These are phyloP conservation scores for Drosophila melanogaster DNA, from an alignment of 1,140 invertebrate species.

Conservation along the genomic window DNA sequence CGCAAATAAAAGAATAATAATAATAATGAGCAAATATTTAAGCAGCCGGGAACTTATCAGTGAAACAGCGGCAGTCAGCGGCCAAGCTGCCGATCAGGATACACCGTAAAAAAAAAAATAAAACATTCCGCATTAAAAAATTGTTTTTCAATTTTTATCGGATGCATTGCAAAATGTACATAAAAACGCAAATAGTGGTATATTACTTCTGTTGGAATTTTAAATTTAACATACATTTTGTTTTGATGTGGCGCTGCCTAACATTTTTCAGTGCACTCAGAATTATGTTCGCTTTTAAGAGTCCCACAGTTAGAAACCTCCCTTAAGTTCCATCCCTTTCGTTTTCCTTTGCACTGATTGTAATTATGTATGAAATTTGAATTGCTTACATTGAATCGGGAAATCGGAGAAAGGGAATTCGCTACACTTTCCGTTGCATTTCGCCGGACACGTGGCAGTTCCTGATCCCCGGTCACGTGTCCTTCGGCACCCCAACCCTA, in stretches of 20 bases:
- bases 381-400: conserved; percentile 51
- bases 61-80: background rate
- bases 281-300: background rate
- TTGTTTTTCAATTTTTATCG: too few relatives aligned
- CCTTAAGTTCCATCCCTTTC: conserved; percentile 13
- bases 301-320: background rate
- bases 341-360: conserved; percentile 42
- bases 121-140: too few relatives aligned
- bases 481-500: conserved; percentile 18
- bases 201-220: too few relatives aligned
- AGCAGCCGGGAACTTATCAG: conserved; percentile 29
- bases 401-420: conserved; percentile 33
- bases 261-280: background rate
- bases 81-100: background rate
- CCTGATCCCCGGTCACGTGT: conserved; percentile 63
- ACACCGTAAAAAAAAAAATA: conserved; percentile 9
- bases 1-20: conserved; percentile 71
- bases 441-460: conserved; percentile 42
- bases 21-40: conserved; percentile 80
- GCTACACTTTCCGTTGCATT: conserved; percentile 47
- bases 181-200: too few relatives aligned
- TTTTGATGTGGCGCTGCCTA: too few relatives aligned
- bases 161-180: too few relatives aligned
- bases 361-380: conserved; percentile 81
- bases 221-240: too few relatives aligned